Evolutionary conservation across 2,888 invertebrate genomes (phyloP).

Genomic region (Sphecodes monilicornis): DNA sequence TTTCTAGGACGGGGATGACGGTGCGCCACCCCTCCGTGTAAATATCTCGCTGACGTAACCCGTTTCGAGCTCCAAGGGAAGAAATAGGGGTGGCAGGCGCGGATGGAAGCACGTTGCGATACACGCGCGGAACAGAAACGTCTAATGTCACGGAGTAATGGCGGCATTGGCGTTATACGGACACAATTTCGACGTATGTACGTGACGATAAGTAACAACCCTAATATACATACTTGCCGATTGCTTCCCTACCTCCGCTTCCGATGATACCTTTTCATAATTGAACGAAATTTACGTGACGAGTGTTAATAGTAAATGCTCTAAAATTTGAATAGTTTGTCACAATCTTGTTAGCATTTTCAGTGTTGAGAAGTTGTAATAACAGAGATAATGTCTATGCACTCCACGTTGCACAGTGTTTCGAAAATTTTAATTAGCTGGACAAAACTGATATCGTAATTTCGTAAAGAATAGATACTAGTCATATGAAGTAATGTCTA

Average conservation of each 20-base stretch:
- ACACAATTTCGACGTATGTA: constrained; percentile 11
- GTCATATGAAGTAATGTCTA: no score
- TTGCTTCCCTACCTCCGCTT: background rate
- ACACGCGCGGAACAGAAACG: background rate
- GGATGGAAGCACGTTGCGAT: constrained; percentile 1
- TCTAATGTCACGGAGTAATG: constrained; percentile 25
- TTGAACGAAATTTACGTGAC: background rate
- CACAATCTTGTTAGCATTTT: background rate
- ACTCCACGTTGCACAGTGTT: no score
- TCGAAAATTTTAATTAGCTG: no score
- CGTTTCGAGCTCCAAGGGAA: constrained; percentile 1
- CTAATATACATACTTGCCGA: constrained; percentile 21
- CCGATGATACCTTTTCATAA: background rate
- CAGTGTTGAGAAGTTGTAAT: background rate
- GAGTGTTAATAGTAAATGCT: background rate
- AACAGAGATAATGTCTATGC: no score
- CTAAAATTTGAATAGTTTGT: background rate
- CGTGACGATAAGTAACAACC: constrained; percentile 31
- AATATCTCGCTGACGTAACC: constrained; percentile 48
- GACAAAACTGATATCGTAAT: no score
- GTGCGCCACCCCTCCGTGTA: constrained; percentile 7
- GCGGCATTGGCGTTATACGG: constrained; percentile 16
- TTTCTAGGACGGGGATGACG: background rate
- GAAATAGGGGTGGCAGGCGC: background rate
- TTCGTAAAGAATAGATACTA: no score